These are phyloP conservation scores for Heliconius erato DNA, from an alignment of 2,888 invertebrate genomes.

Conservation along the genomic window DNA sequence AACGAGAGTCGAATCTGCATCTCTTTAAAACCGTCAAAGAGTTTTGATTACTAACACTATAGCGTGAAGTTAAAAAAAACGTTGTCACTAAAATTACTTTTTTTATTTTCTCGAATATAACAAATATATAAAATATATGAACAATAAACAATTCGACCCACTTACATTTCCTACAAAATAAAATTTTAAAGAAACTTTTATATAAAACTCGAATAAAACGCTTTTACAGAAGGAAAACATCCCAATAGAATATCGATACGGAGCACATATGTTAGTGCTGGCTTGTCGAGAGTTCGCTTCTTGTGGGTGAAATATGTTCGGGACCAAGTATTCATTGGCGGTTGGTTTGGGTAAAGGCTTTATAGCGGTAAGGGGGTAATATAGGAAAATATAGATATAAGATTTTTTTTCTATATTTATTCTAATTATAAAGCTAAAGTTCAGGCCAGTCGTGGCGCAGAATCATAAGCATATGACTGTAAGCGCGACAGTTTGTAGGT, in stretches of 20 bases:
- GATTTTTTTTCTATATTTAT: background rate
- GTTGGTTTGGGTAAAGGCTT: background rate
- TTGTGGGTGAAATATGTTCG: too few species aligned
- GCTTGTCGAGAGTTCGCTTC: slow-evolving; percentile 1
- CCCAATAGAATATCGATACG: slow-evolving; percentile 28
- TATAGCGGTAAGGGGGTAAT: background rate
- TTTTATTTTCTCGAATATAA: background rate
- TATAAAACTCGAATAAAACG: slow-evolving; percentile 15
- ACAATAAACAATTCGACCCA: background rate
- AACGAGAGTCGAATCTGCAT: too few species aligned
- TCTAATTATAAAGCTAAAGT: too few species aligned
- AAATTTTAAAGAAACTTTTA: slow-evolving; percentile 9
- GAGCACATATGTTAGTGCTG: slow-evolving; percentile 29
- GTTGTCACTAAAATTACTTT: background rate
- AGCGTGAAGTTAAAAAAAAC: background rate
- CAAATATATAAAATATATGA: background rate
- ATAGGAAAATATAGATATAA: background rate
- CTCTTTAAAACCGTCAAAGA: too few species aligned
- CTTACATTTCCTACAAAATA: background rate
- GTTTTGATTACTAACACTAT: too few species aligned
- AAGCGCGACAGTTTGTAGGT: too few species aligned
- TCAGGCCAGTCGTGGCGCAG: too few species aligned
- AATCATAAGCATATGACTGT: too few species aligned
- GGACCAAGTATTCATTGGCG: too few species aligned
- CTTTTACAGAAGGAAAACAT: slow-evolving; percentile 24